These are phyloP conservation scores for Agrotis ipsilon DNA, from an alignment of 2,888 invertebrate species.

Conservation along the genomic window DNA sequence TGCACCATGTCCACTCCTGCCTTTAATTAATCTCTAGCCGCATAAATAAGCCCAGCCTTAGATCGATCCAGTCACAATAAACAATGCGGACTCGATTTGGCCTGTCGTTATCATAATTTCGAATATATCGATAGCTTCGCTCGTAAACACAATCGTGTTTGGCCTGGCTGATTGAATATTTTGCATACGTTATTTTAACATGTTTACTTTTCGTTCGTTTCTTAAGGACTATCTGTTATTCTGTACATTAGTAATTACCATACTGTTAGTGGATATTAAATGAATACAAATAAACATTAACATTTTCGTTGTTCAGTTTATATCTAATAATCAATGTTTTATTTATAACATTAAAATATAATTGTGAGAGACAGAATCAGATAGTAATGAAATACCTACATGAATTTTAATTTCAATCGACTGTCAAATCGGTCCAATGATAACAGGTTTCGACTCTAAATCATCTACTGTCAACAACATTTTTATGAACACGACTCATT, in stretches of 20 bases:
- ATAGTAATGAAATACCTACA: not conserved
- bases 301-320: not conserved
- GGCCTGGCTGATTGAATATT: slow-evolving; percentile 43
- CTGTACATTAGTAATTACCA: slow-evolving; percentile 1
- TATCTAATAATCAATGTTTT: not conserved
- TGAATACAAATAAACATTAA: too few relatives aligned
- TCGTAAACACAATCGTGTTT: slow-evolving; percentile 37
- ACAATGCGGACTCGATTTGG: slow-evolving; percentile 70
- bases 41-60: slow-evolving; percentile 86
- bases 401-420: not conserved
- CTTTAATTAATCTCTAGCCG: slow-evolving; percentile 89
- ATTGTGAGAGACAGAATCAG: too few relatives aligned
- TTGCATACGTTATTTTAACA: slow-evolving; percentile 26
- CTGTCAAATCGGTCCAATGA: not conserved
- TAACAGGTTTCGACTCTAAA: not conserved
- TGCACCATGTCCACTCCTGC: slow-evolving; percentile 86
- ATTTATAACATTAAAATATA: not conserved
- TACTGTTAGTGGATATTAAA: too few relatives aligned
- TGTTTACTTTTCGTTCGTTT: slow-evolving; percentile 14
- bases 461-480: slow-evolving; percentile 17
- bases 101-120: slow-evolving; percentile 50
- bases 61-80: slow-evolving; percentile 83
- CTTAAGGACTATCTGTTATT: slow-evolving; percentile 9
- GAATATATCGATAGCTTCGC: slow-evolving; percentile 48
- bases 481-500: slow-evolving; percentile 28